phyloP scores from a whole-genome alignment of 2,113 vertebrate species.

The Datnioides undecimradiatus region DNA sequence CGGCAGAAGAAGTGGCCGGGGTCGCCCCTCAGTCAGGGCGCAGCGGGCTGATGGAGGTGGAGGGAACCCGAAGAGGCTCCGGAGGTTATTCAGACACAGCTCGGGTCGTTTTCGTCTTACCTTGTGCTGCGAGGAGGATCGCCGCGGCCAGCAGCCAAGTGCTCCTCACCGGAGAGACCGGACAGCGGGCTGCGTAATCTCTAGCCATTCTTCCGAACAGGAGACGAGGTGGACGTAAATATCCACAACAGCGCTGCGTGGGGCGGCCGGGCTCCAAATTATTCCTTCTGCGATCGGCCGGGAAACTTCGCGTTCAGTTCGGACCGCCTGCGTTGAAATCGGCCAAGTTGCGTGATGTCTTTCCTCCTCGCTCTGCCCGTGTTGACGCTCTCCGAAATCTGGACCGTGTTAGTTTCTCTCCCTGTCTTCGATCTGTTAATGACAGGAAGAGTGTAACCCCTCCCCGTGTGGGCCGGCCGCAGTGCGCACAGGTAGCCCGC shows the following conservation, averaged over 20 bases:
- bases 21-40: background rate
- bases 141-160: slow-evolving; percentile 57
- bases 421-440: background rate
- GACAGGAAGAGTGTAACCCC: slow-evolving; percentile 45
- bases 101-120: slow-evolving; percentile 63
- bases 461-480: slow-evolving; percentile 58
- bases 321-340: background rate
- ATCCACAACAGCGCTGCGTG: slow-evolving; percentile 63
- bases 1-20: slow-evolving; percentile 3
- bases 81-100: background rate
- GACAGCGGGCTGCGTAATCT: slow-evolving; percentile 61
- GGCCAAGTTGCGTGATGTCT: slow-evolving; percentile 57
- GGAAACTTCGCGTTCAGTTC: slow-evolving; percentile 61
- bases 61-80: background rate
- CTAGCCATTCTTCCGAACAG: slow-evolving; percentile 72
- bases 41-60: background rate
- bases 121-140: slow-evolving; percentile 68
- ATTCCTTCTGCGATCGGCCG: slow-evolving; percentile 57
- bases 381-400: background rate
- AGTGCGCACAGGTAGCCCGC: slow-evolving; percentile 60
- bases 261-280: slow-evolving; percentile 28
- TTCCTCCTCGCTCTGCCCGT: background rate
- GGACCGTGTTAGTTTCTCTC: slow-evolving; percentile 16
- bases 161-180: slow-evolving; percentile 54
- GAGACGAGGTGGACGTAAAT: slow-evolving; percentile 68